Evolutionary conservation across 2,113 vertebrate genomes (phyloP), one percentile per base, ranked within the genome.

Genomic region (Catharus minimus): DNA sequence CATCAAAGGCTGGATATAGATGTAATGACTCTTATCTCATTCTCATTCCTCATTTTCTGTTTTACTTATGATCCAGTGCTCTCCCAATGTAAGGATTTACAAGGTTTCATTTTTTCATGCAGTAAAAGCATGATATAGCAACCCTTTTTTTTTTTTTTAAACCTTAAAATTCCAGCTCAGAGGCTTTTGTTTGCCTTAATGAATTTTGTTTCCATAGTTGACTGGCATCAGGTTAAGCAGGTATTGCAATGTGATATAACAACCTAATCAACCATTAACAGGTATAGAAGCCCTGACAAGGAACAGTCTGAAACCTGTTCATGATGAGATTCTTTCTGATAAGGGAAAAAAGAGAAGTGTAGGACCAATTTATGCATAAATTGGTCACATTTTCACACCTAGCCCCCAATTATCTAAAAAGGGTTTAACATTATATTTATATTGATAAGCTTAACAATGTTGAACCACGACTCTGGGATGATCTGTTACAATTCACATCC

Each of bases 361-460:
- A 95, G 94, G 95, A 95, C 96, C 96, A 96, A 97, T 96, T 97
- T 94, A 96, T 96, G 94, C 94, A 96, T 93, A 97, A 97, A 97
- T 96, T 95, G 97, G 96, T 95, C 95, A 94, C 94, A 96, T 97
- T 97, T 97, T 98, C 97, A 97, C 97, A 97, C 97, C 97, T 97
- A 96, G 94, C 94, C 97, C 96, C 96, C 97, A 97, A 97, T 98
- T 97, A 97, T 97, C 97, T 97, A 97, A 96, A 97, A 97, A 97
- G 93, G 96, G 95, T 97, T 97, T 97, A 97, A 97, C 97, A 95
- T 97, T 96, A 95, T 97, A 98, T 98, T 98, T 97, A 97, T 97
- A 97, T 97, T 97, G 98, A 98, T 97, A 97, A 97, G 97, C 97
- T 97, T 96, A 97, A 97, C 97, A 97, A 97, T 96, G 97, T 96